A percentile compares a stretch with the other conserved stretches of the same genome.
These are phyloP conservation scores for Pseudomyrmex gracilis DNA, from an alignment of 1,140 invertebrate genomes.

Conservation along the genomic window DNA sequence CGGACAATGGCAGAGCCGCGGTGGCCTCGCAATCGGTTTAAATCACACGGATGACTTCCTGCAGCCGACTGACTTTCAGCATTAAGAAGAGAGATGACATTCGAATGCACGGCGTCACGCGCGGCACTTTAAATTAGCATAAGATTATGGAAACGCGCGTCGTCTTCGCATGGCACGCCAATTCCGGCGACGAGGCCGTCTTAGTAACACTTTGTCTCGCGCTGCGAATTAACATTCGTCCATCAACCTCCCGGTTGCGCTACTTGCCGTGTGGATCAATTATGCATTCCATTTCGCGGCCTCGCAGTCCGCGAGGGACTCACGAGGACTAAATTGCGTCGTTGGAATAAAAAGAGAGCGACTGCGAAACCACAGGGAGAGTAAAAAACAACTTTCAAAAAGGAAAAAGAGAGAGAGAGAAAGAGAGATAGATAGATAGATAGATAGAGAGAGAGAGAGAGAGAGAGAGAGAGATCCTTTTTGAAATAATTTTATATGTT, in stretches of 20 bases:
- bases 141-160: constrained; percentile 69
- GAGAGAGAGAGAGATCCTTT: too few species aligned
- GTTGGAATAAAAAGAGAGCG: constrained; percentile 30
- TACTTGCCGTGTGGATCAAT: constrained; percentile 64
- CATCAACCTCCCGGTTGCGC: constrained; percentile 42
- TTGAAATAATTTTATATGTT: constrained; percentile 26
- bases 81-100: constrained; percentile 64
- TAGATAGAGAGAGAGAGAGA: too few species aligned
- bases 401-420: too few species aligned
- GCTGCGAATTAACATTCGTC: constrained; percentile 69
- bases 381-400: background rate
- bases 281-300: constrained; percentile 56
- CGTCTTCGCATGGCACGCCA: constrained; percentile 50
- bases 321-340: constrained; percentile 41
- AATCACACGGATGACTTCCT: constrained; percentile 46
- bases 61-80: constrained; percentile 22
- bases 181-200: constrained; percentile 61
- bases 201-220: constrained; percentile 59
- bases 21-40: constrained; percentile 29
- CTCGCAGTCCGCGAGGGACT: constrained; percentile 24
- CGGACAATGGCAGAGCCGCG: constrained; percentile 11
- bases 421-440: too few species aligned
- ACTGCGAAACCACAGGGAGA: background rate
- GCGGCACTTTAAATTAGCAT: constrained; percentile 69
- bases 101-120: constrained; percentile 63